Evolutionary conservation across 1,140 invertebrate species (phyloP), one percentile per base, ranked within the genome.

Genomic region (Gonioctena quinquepunctata): DNA sequence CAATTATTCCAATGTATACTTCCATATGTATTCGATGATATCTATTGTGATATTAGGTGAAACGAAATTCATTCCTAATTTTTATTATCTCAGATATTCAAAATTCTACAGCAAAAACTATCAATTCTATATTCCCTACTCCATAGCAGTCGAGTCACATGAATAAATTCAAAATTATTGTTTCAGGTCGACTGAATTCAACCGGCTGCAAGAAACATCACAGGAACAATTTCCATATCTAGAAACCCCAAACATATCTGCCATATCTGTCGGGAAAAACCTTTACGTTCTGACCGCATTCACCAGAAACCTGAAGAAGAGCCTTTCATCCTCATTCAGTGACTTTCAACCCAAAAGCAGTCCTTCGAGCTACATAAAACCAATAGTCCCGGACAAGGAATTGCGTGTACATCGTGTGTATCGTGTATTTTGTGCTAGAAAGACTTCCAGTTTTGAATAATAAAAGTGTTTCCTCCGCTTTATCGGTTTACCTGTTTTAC

Each of bases 401-500:
- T 59, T 56, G 42, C 33, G 61, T 63, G 28, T 11, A 4, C 16
- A 27, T 27, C 28, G 23, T 59, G 57, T 60, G 57, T 60, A 27
- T 11, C 28, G 57, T 60, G 25, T 28, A 49, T 63, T 8, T 25
- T 8, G 13, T 2, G 26, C 7, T 61, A 1, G n/a, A 33, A 21
- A 19, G 26, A 26, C 33, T 63, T 7, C n/a, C 6, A 13, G 61
- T 42, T 63, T 19, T 63, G 61, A 63, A 63, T 63, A 63, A 63
- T 63, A 63, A 63, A 63, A 63, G 42, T 63, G 61, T 33, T 49
- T 11, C 16, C 19, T 16, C 13, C n/a, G 19, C 11, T 63, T 49
- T 49, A 63, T 48, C 42, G 61, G 42, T 25, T 63, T 22, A 49
- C 61, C 61, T n/a, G 11, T 28, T 49, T 23, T 8, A 6, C 18